Evolutionary conservation across 2,113 vertebrate species (phyloP).

Genomic region (Acrocephalus arundinaceus): DNA sequence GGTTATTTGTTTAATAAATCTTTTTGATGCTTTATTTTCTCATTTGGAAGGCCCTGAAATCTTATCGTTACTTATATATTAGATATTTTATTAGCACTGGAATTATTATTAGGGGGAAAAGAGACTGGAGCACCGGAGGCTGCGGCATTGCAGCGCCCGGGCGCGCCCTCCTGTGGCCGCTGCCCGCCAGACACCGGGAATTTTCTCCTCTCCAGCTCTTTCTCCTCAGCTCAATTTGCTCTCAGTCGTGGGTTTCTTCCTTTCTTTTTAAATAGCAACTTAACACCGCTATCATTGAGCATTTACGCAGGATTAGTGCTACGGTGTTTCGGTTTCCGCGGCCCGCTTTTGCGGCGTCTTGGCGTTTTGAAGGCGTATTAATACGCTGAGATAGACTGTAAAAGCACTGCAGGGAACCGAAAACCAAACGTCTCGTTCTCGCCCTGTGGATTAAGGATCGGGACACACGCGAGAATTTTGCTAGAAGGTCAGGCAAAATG

Average conservation of each 20-base stretch:
- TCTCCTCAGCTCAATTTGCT: neutral
- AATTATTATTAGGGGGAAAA: conserved; percentile 17
- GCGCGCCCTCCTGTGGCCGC: conserved; percentile 79
- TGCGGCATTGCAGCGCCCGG: conserved; percentile 49
- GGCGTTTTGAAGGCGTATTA: neutral
- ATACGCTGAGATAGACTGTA: neutral
- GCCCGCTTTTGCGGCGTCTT: neutral
- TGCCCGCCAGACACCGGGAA: neutral
- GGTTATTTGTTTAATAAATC: conserved; percentile 66
- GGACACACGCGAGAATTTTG: neutral
- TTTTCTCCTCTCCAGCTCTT: neutral
- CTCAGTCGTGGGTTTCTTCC: neutral
- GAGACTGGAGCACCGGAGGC: neutral
- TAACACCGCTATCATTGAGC: neutral
- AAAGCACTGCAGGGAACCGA: conserved; percentile 23
- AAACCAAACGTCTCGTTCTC: neutral
- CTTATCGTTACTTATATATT: conserved; percentile 69
- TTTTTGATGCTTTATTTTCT: conserved; percentile 64
- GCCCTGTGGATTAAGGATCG: neutral
- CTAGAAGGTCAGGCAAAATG: conserved; percentile 2
- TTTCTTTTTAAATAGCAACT: neutral
- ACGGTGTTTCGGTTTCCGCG: neutral
- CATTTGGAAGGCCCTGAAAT: conserved; percentile 64
- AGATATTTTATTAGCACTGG: conserved; percentile 69
- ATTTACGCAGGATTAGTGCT: neutral